Evolutionary conservation across 1,140 invertebrate genomes (phyloP).

Genomic region (Bombus impatiens): DNA sequence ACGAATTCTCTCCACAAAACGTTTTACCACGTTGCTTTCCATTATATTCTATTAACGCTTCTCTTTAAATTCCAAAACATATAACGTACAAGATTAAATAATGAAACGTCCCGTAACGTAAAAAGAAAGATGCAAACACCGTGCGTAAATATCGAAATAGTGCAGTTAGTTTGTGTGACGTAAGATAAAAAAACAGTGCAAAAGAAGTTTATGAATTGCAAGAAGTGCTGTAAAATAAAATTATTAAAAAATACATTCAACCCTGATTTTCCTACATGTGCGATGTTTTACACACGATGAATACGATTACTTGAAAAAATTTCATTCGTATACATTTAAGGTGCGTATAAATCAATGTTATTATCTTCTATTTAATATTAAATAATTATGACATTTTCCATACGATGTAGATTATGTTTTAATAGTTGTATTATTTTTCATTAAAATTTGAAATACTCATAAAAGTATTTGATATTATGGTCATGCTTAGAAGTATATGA

Average conservation of each 20-base stretch:
- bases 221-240: not conserved
- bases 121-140: constrained; percentile 23
- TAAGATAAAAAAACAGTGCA: not conserved
- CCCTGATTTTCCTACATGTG: not conserved
- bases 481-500: not conserved
- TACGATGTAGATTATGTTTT: not conserved
- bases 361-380: not conserved
- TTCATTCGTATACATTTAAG: not conserved
- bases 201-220: constrained; percentile 1
- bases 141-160: constrained; percentile 16
- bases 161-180: constrained; percentile 1
- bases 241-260: not conserved
- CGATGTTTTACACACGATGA: constrained; percentile 26
- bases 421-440: not conserved
- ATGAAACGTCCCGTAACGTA: not conserved
- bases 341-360: not conserved
- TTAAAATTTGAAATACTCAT: not conserved
- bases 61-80: not conserved
- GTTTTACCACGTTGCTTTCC: not conserved
- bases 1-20: not conserved
- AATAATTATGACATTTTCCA: not conserved
- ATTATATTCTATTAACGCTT: not conserved
- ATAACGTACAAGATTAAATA: not conserved
- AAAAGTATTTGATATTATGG: not conserved
- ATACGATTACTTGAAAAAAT: constrained; percentile 28